A percentile compares a stretch with the other conserved stretches of the same genome.
Evolutionary conservation across 2,113 vertebrate genomes (phyloP).

Genomic region (Apus apus): DNA sequence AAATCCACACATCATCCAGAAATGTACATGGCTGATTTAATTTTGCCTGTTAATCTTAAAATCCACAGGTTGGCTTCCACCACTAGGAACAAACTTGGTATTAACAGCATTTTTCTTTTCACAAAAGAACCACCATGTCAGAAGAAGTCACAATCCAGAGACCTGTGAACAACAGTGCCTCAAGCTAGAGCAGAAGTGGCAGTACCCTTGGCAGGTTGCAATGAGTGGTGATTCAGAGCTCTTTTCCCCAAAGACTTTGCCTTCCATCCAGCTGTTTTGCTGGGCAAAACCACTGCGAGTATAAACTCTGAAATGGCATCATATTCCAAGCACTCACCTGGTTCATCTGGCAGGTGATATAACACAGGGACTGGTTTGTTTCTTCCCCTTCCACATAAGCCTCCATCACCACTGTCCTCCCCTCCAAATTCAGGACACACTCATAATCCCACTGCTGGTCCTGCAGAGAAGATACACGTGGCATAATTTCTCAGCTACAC

Average conservation of each 20-base stretch:
- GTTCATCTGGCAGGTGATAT: constrained; percentile 88
- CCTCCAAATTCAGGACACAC: constrained; percentile 91
- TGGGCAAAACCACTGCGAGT: not conserved
- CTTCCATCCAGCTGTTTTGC: not conserved
- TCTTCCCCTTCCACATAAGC: constrained; percentile 85
- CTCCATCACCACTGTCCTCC: constrained; percentile 86
- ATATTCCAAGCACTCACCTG: constrained; percentile 74
- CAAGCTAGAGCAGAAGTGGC: not conserved
- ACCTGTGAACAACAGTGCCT: not conserved
- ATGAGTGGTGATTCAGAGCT: not conserved
- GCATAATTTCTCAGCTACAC: not conserved
- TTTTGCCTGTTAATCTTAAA: not conserved
- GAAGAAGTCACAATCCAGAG: not conserved
- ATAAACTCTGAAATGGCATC: not conserved
- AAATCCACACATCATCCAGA: not conserved
- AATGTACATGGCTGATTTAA: not conserved
- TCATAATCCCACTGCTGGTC: constrained; percentile 86
- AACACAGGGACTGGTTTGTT: constrained; percentile 80
- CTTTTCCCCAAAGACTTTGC: not conserved
- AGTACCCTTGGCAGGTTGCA: not conserved
- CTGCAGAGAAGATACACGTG: constrained; percentile 66
- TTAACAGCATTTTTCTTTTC: not conserved
- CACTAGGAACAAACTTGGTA: not conserved
- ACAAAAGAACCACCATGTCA: not conserved
- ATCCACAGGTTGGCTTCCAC: not conserved